phyloP scores from a whole-genome alignment of 2,888 invertebrate species.

The Drosophila percnosoma region DNA sequence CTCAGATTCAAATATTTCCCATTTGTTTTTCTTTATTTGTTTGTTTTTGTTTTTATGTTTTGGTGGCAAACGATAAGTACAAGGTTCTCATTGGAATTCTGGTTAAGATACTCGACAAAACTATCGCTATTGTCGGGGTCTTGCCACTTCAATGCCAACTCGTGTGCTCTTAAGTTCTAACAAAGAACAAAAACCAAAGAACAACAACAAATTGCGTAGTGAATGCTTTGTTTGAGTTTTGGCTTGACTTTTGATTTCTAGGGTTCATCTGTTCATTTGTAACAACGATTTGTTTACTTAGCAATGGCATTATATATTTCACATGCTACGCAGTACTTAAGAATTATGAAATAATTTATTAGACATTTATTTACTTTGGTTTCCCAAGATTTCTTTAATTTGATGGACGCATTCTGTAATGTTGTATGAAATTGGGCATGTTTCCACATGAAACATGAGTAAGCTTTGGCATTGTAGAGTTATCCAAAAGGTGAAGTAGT shows the following conservation, averaged over 20 bases:
- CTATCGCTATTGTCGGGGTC: conserved; percentile 45
- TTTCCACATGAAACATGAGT: background rate
- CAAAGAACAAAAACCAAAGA: conserved; percentile 22
- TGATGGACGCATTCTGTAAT: background rate
- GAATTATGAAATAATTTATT: conserved; percentile 9
- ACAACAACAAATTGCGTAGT: conserved; percentile 35
- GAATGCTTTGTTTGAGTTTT: conserved; percentile 29
- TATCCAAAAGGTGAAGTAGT: background rate
- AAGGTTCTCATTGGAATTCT: conserved; percentile 48
- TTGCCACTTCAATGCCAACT: conserved; percentile 58
- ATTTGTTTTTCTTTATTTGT: conserved; percentile 14
- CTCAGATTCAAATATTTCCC: conserved; percentile 32
- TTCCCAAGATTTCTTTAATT: background rate
- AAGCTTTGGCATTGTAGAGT: background rate
- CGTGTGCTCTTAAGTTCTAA: conserved; percentile 50
- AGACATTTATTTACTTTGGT: background rate
- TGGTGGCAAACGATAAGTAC: conserved; percentile 49
- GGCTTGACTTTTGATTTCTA: conserved; percentile 31
- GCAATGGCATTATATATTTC: conserved; percentile 24
- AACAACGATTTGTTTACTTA: conserved; percentile 25
- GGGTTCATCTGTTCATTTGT: conserved; percentile 24
- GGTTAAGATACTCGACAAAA: conserved; percentile 53
- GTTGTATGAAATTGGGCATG: background rate
- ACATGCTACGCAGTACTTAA: conserved; percentile 8
- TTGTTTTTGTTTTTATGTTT: conserved; percentile 16